A percentile compares a stretch with the other conserved stretches of the same genome.
These are phyloP conservation scores for Dipodomys merriami DNA, from an alignment of 2,113 vertebrate species.

Conservation along the genomic window DNA sequence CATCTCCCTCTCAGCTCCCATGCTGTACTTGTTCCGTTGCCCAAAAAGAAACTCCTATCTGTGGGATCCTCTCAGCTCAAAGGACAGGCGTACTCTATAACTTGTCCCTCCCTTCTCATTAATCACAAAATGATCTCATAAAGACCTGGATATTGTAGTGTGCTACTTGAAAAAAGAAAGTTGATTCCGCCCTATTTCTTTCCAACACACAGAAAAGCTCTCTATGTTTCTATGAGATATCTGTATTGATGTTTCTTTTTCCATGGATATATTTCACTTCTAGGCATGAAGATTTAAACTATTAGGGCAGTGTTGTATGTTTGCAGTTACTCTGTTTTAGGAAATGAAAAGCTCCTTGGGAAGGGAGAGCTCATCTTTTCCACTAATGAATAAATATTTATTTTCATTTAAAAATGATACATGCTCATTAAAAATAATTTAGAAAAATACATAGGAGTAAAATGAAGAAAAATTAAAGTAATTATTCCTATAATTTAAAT, in stretches of 20 bases:
- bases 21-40: background rate
- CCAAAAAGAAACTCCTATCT: background rate
- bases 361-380: constrained; percentile 48
- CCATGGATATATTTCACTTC: constrained; percentile 62
- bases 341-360: constrained; percentile 61
- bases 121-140: constrained; percentile 56
- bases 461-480: constrained; percentile 79
- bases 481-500: constrained; percentile 78
- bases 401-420: constrained; percentile 78
- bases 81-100: constrained; percentile 51
- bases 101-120: constrained; percentile 64
- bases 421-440: constrained; percentile 77
- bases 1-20: background rate
- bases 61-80: background rate
- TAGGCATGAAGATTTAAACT: constrained; percentile 59
- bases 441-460: constrained; percentile 65
- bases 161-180: constrained; percentile 52
- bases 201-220: constrained; percentile 68
- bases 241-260: constrained; percentile 56
- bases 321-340: constrained; percentile 62
- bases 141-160: constrained; percentile 63
- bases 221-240: constrained; percentile 73
- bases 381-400: constrained; percentile 77
- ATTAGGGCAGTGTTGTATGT: constrained; percentile 7
- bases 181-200: constrained; percentile 33